Conservation (phyloP, 2,113 vertebrate genomes). For the Suncus etruscus region DNA sequence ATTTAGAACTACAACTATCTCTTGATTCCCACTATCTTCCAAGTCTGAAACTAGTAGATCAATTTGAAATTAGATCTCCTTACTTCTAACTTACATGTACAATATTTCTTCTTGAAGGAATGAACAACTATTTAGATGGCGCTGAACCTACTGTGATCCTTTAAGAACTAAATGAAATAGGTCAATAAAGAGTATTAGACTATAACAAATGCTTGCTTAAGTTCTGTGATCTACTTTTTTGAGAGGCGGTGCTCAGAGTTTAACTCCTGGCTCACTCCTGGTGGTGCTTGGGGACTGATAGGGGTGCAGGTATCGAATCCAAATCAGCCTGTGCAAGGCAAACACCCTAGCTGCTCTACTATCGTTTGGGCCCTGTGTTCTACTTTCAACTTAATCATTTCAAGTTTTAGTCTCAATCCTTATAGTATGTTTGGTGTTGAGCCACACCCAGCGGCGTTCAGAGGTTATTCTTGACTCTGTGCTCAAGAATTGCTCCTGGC, state of each 20-base stretch:
- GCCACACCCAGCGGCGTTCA: too few relatives aligned
- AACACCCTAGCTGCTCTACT: too few relatives aligned
- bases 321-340: too few relatives aligned
- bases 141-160: neutral
- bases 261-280: too few relatives aligned
- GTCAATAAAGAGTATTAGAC: neutral
- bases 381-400: neutral
- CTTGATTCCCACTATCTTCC: slow-evolving; percentile 4
- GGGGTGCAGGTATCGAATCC: too few relatives aligned
- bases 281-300: too few relatives aligned
- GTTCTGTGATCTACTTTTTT: slow-evolving; percentile 4
- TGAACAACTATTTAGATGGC: slow-evolving; percentile 15
- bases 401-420: neutral
- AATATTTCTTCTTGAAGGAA: slow-evolving; percentile 15
- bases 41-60: neutral
- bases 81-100: neutral
- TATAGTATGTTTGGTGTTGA: too few relatives aligned
- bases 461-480: too few relatives aligned
- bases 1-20: slow-evolving; percentile 10
- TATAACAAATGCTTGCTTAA: neutral
- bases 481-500: too few relatives aligned
- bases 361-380: neutral
- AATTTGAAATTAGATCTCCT: slow-evolving; percentile 36
- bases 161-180: slow-evolving; percentile 28
- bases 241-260: too few relatives aligned